Evolutionary conservation across 2,888 invertebrate species (phyloP).

Genomic region (Magallana nippona): DNA sequence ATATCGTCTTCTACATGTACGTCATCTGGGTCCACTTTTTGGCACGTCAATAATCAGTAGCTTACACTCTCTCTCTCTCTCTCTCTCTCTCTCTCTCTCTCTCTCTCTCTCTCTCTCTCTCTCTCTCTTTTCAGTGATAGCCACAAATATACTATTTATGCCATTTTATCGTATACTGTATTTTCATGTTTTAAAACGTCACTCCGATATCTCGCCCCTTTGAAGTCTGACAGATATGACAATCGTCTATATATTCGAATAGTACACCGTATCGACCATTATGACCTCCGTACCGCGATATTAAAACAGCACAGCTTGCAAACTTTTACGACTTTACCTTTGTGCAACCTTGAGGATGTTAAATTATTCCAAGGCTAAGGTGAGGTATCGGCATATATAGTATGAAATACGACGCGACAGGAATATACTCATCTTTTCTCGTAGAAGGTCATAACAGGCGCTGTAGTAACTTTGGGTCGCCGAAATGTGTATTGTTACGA

Average conservation of each 20-base stretch:
- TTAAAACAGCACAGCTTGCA: constrained; percentile 18
- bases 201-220: neutral
- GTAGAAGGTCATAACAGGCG: neutral
- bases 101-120: neutral
- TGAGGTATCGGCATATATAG: too few relatives aligned
- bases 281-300: constrained; percentile 7
- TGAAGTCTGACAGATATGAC: constrained; percentile 11
- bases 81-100: constrained; percentile 32
- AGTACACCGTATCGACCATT: neutral
- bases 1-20: constrained; percentile 6
- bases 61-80: neutral
- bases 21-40: constrained; percentile 18
- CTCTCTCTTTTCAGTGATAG: too few relatives aligned
- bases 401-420: neutral
- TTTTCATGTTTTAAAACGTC: neutral
- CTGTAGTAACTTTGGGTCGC: neutral
- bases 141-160: too few relatives aligned
- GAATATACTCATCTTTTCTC: neutral
- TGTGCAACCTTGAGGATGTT: too few relatives aligned
- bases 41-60: constrained; percentile 2
- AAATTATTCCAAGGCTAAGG: too few relatives aligned
- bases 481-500: neutral
- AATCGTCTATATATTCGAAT: constrained; percentile 15
- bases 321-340: neutral
- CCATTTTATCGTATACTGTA: neutral